These are phyloP conservation scores for Protobothrops flavoviridis DNA, from an alignment of 2,113 vertebrate species.

Conservation along the genomic window DNA sequence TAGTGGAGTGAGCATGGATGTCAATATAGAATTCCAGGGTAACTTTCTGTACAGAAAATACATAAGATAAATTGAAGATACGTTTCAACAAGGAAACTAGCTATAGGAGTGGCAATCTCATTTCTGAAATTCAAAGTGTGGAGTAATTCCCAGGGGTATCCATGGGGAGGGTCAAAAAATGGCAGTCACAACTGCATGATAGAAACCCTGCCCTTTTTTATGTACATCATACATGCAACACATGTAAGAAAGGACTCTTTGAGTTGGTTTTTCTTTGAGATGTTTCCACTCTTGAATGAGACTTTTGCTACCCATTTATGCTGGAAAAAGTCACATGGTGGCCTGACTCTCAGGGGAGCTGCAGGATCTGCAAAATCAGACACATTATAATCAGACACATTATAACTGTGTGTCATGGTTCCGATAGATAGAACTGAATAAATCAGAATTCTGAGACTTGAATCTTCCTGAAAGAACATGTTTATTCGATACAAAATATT, in stretches of 20 bases:
- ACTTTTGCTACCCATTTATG: not conserved
- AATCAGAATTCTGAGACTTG: no score
- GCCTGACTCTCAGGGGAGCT: not conserved
- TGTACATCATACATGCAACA: not conserved
- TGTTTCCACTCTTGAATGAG: not conserved
- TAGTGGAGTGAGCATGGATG: constrained; percentile 97
- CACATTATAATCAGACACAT: no score
- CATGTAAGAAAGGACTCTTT: not conserved
- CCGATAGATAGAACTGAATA: no score
- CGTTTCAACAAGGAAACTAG: constrained; percentile 28
- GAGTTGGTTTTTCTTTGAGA: not conserved
- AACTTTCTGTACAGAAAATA: constrained; percentile 79
- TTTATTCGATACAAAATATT: no score
- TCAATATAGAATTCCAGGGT: constrained; percentile 98
- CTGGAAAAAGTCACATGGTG: not conserved
- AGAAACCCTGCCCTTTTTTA: not conserved
- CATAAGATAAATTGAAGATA: constrained; percentile 37
- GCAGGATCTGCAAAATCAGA: not conserved
- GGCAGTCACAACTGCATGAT: not conserved
- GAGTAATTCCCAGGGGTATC: not conserved
- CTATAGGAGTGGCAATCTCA: constrained; percentile 29
- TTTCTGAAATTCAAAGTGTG: constrained; percentile 1
- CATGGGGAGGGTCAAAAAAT: not conserved
- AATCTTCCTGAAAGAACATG: no score
- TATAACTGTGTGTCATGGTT: no score